phyloP scores from a whole-genome alignment of 2,797 vertebrate genomes.

The Enteromius radiatus region DNA sequence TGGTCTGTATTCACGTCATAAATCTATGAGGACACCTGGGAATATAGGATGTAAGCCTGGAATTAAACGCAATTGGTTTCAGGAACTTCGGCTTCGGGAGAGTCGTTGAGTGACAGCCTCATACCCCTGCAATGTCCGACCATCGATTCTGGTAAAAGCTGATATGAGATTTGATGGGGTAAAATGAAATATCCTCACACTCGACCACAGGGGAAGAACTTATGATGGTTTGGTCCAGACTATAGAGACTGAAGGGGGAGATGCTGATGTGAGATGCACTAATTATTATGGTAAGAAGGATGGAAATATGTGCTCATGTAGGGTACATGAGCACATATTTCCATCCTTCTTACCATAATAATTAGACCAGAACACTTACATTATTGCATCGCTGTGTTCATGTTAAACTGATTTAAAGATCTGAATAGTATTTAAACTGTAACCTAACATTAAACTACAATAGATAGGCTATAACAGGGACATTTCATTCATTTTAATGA shows the following conservation, averaged over 20 bases:
- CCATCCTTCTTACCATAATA: neutral
- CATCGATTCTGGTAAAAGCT: constrained; percentile 4
- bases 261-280: neutral
- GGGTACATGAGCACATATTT: neutral
- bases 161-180: constrained; percentile 37
- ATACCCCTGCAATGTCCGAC: constrained; percentile 18
- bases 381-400: neutral
- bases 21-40: constrained; percentile 34
- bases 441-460: neutral
- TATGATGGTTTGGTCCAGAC: neutral
- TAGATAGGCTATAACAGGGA: neutral
- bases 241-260: neutral
- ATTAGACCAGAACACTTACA: neutral
- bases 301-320: neutral
- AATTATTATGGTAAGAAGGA: neutral
- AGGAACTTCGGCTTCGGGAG: constrained; percentile 34
- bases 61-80: constrained; percentile 21
- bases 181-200: constrained; percentile 20
- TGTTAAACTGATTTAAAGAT: neutral
- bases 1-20: constrained; percentile 2
- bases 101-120: constrained; percentile 21
- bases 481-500: neutral
- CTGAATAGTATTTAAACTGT: neutral
- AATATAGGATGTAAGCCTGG: constrained; percentile 16
- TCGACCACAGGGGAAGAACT: neutral